A percentile compares a stretch with the other conserved stretches of the same genome.
Evolutionary conservation across 2,797 vertebrate species (phyloP).

Genomic region (Arctocebus calabarensis): DNA sequence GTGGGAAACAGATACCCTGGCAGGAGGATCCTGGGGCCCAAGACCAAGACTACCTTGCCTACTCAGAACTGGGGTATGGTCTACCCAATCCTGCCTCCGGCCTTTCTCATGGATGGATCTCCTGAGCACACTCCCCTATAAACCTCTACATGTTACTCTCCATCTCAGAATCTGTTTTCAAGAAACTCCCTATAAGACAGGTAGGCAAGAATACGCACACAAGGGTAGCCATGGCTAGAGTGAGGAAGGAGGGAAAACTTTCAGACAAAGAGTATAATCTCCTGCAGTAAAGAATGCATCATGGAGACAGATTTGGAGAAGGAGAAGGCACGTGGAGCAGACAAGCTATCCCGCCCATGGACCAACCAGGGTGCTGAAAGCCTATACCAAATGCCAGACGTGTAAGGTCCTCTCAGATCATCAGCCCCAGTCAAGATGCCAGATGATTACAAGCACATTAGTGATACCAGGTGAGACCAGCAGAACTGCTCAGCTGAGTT

Average conservation of each 20-base stretch:
- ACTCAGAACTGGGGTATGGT: neutral
- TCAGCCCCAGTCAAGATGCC: neutral
- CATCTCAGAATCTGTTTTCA: neutral
- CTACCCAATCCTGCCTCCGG: too few species aligned
- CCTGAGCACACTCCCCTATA: neutral
- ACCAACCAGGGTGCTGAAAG: neutral
- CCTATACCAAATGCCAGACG: neutral
- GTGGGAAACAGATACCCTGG: neutral
- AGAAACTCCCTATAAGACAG: slow-evolving; percentile 1
- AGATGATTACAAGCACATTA: neutral
- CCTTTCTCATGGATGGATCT: neutral
- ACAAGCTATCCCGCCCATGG: neutral
- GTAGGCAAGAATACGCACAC: neutral
- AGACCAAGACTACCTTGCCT: neutral
- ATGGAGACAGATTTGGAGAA: neutral
- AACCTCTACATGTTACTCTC: neutral
- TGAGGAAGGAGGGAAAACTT: neutral
- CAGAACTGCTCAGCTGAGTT: slow-evolving; percentile 34
- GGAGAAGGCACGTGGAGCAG: neutral
- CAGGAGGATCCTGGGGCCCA: neutral
- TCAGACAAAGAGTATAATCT: neutral
- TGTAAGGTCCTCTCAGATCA: neutral
- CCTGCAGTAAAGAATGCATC: neutral
- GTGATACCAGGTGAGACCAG: neutral
- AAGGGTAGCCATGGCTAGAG: neutral